Base-by-base conservation (phyloP, 2,797 vertebrate genomes). In the Manis javanica region DNA sequence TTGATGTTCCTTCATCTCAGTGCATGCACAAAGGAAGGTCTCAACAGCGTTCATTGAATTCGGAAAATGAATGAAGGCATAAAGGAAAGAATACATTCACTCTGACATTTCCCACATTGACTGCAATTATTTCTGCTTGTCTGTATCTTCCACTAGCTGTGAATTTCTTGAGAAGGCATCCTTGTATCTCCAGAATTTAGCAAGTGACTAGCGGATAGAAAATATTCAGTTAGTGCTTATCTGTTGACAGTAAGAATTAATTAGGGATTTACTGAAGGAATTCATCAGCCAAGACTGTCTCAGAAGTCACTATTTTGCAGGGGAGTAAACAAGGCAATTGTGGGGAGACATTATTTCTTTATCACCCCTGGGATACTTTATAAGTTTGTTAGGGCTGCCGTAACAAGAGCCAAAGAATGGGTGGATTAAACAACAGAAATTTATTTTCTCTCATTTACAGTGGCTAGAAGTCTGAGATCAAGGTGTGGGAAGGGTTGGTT, bases 211-310 rank as follows among this genome's bases (percentile, higher is more conserved):
- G 24, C 55, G 34, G 82, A 11, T 24, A 77, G 49, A 90, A 95
- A 86, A 93, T 18, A 71, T 49, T 95, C 39, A 92, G 29, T 75
- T 90, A 77, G 46, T 71, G 49, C 12, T 66, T 89, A 83, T 69
- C 63, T 93, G 26, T 63, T 86, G 59, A 57, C 14, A 72, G 72
- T n/a, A 1, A 86, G 34, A 69, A 83, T 63, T 55, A 78, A 66
- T 71, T 68, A 87, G 16, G 63, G 18, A 90, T 82, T 90, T 55
- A 71, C 8, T 53, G 31, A 46, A 85, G 12, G 29, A 85, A 29
- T 84, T 82, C 69, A 79, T 31, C 59, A 93, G 29, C 3, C 23
- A 94, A 46, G 46, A 49, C 66, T 92, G 19, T 51, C 71, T 84
- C 24, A 78, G 77, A 84, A 16, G 39, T 89, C 78, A 74, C 51